Conservation (phyloP, 2,797 vertebrate genomes). For the Cygnus olor region DNA sequence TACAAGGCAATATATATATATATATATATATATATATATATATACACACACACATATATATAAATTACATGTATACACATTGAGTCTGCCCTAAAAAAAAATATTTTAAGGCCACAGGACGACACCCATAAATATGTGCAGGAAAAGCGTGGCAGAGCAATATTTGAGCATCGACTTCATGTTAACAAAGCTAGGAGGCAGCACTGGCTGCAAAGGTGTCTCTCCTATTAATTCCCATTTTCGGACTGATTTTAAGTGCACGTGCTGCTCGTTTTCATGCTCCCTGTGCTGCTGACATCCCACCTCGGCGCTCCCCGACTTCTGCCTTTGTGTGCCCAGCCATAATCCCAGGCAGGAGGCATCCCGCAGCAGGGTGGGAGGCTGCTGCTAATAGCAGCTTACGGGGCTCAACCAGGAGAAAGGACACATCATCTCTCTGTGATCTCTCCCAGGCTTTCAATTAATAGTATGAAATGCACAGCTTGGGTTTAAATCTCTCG, state of each 20-base stretch:
- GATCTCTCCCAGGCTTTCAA: conserved; percentile 57
- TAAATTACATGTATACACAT: too few species aligned
- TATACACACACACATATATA: too few species aligned
- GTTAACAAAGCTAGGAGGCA: background rate
- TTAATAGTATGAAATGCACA: conserved; percentile 75
- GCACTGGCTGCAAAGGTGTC: rapidly evolving
- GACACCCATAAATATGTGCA: rapidly evolving
- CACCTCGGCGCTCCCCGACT: rapidly evolving
- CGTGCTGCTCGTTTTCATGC: background rate
- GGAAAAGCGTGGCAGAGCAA: background rate
- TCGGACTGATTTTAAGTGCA: background rate
- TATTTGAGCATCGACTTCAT: rapidly evolving
- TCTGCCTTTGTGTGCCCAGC: background rate
- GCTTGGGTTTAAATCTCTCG: conserved; percentile 35
- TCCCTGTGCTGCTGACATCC: background rate
- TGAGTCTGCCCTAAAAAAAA: background rate
- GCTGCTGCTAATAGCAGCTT: conserved; percentile 47
- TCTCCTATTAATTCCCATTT: background rate
- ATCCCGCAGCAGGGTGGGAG: background rate
- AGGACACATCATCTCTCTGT: conserved; percentile 39
- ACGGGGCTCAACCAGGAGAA: conserved; percentile 25
- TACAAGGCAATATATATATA: background rate
- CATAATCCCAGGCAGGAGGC: background rate
- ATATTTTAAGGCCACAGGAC: rapidly evolving
- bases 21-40: rapidly evolving